These are phyloP conservation scores for Vannuccia rotundouncinata DNA, from an alignment of 2,888 invertebrate genomes.

Conservation along the genomic window DNA sequence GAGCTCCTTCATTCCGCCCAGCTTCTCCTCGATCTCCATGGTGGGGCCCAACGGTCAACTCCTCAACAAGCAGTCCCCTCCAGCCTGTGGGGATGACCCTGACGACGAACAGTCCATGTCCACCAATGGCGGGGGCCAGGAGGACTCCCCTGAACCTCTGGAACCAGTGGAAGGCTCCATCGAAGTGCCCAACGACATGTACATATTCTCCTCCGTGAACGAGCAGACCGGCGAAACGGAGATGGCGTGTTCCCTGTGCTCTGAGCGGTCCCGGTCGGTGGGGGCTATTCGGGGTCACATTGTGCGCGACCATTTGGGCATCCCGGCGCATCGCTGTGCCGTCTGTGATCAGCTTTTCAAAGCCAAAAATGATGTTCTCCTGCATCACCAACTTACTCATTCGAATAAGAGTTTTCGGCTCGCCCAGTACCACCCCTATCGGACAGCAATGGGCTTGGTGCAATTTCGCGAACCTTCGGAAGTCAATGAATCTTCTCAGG, in stretches of 20 bases:
- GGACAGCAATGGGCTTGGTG: conserved; percentile 19
- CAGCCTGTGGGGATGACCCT: background rate
- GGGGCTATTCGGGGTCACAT: conserved; percentile 37
- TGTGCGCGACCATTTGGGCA: conserved; percentile 37
- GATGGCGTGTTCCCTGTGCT: conserved; percentile 27
- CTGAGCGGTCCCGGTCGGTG: conserved; percentile 4
- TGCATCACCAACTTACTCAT: conserved; percentile 34
- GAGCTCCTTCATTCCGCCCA: background rate
- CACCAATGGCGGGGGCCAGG: background rate
- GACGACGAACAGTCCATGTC: background rate
- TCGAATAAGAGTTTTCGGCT: conserved; percentile 15
- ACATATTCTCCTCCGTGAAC: background rate
- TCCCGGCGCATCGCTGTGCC: conserved; percentile 36
- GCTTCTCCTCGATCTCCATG: background rate
- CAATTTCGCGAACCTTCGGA: background rate
- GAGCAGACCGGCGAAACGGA: background rate
- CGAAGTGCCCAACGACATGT: conserved; percentile 25
- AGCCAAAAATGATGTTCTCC: conserved; percentile 31
- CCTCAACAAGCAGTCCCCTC: background rate
- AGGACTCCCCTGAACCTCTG: background rate
- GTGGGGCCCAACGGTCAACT: background rate
- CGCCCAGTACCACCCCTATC: conserved; percentile 36
- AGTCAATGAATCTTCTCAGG: too few relatives aligned
- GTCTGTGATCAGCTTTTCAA: conserved; percentile 36
- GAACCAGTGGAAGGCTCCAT: background rate